phyloP scores from a whole-genome alignment of 2,113 vertebrate species.

The Corythoichthys intestinalis region DNA sequence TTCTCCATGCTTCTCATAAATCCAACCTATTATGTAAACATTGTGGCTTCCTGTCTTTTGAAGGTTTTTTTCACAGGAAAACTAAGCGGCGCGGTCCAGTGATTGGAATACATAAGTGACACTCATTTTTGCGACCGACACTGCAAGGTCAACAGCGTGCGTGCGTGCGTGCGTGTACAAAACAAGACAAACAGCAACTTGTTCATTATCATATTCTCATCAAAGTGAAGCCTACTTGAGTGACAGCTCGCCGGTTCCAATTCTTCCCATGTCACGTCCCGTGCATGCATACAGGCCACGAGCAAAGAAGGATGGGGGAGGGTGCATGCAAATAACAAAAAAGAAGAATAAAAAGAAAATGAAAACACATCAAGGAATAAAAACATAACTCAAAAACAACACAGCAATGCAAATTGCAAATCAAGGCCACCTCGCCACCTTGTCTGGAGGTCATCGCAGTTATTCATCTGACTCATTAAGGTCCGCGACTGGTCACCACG shows the following conservation, averaged over 20 bases:
- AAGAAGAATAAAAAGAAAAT: conserved; percentile 46
- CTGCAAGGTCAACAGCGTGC: not conserved
- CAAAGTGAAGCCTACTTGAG: conserved; percentile 79
- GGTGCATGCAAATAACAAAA: conserved; percentile 74
- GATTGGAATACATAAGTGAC: not conserved
- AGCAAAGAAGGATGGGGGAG: conserved; percentile 35
- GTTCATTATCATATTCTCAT: conserved; percentile 49
- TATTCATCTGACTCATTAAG: conserved; percentile 47
- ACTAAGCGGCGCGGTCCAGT: not conserved
- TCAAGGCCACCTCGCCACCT: conserved; percentile 4
- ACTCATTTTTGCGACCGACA: not conserved
- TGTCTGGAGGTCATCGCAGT: conserved; percentile 43
- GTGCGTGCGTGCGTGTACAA: conserved; percentile 9
- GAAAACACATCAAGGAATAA: conserved; percentile 48
- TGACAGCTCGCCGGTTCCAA: conserved; percentile 80
- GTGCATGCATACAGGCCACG: conserved; percentile 72
- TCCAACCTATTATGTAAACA: not conserved
- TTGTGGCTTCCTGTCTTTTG: not conserved
- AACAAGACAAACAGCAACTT: conserved; percentile 30
- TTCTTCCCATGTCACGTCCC: conserved; percentile 72
- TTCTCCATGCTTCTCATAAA: not conserved
- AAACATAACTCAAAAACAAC: conserved; percentile 37
- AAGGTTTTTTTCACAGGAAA: not conserved
- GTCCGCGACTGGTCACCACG: not conserved
- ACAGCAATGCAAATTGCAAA: conserved; percentile 24